phyloP scores from a whole-genome alignment of 2,113 vertebrate genomes.

The Hippopotamus amphibius region DNA sequence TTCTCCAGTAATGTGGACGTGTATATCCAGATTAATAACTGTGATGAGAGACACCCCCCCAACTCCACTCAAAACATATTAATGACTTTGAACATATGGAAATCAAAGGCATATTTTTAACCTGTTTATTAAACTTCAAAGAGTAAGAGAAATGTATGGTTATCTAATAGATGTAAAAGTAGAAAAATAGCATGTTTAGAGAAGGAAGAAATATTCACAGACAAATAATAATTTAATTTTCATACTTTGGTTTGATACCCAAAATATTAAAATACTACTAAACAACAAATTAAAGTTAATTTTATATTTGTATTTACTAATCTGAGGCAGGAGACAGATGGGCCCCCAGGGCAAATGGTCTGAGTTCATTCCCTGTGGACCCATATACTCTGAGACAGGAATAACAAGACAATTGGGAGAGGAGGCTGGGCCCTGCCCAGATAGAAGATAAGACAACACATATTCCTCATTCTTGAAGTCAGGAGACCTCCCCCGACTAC shows the following conservation, averaged over 20 bases:
- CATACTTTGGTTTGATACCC: not conserved
- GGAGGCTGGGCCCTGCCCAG: too few relatives aligned
- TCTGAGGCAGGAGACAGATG: too few relatives aligned
- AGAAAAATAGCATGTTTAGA: not conserved
- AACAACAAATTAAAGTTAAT: not conserved
- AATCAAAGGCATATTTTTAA: not conserved
- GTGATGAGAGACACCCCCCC: not conserved
- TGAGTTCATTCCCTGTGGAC: too few relatives aligned
- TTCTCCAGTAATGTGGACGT: not conserved
- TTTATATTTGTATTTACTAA: not conserved
- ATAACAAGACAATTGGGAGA: too few relatives aligned
- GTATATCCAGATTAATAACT: not conserved
- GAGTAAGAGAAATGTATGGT: not conserved
- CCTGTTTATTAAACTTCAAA: not conserved
- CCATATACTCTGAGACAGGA: too few relatives aligned
- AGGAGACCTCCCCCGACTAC: too few relatives aligned
- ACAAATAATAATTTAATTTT: not conserved
- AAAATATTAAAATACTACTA: not conserved
- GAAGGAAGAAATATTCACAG: not conserved
- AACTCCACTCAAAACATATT: not conserved
- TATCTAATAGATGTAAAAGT: not conserved
- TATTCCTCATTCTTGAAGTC: too few relatives aligned
- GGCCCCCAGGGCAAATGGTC: too few relatives aligned
- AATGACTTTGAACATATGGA: not conserved
- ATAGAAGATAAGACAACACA: too few relatives aligned